Evolutionary conservation across 2,888 invertebrate species (phyloP), one percentile per base, ranked within the genome.

Genomic region (Cosmopolites sordidus): DNA sequence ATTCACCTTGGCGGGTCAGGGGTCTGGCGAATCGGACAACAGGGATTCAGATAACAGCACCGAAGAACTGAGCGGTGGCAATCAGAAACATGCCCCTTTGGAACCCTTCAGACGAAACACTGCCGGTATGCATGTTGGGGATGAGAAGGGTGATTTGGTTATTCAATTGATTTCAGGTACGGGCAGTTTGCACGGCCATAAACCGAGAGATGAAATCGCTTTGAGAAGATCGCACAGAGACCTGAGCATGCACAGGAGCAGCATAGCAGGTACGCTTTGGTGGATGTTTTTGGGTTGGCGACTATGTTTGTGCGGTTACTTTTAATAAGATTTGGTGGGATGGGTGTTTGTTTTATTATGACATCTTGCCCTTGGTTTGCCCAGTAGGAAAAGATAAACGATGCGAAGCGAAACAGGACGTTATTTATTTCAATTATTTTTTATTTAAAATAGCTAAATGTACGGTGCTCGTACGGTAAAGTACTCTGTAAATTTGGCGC

Each of bases 31-130:
- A 63, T 89, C 89, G 0, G 86, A 85, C 14, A 83, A 82, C 17
- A 83, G 83, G 64, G 89, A 89, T 70, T 90, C 90, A 0, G 90
- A 91, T 54, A 87, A 84, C 43, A 89, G 89, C 58, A 78, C 78
- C 42, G 87, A 88, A 63, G 89, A 83, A 56, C 12, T 58, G 11
- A 22, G 27, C 9, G 39, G 29, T n/a, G 8, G 41, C 9, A 27
- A 11, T 11, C 42, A 29, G 22, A 30, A 44, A 38, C 49, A 37
- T 27, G 52, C 8, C 51, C 51, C 27, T 51, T 44, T 30, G 46
- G 66, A 66, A 45, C 62, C 66, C 0, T 67, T 69, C 43, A 68
- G 65, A 51, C 56, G 67, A 47, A 61, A 60, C 37, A 52, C 54
- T 1, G 30, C 27, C 11, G 47, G 47, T 47, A 47, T 2, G 16